These are phyloP conservation scores for Netelia virgata DNA, from an alignment of 2,888 invertebrate genomes.

Conservation along the genomic window DNA sequence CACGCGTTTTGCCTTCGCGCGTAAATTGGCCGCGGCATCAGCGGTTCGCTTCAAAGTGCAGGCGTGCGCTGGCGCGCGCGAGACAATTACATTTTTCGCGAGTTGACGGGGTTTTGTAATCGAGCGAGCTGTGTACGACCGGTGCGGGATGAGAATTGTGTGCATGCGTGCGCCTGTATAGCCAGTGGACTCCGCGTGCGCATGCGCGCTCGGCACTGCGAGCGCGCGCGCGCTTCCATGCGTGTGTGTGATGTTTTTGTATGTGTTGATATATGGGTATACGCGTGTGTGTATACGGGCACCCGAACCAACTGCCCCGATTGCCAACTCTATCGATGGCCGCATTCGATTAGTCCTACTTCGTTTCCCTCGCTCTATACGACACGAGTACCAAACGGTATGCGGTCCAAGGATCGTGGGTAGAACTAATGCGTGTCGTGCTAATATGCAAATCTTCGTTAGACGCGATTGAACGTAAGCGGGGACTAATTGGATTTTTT, in stretches of 20 bases:
- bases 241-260: neutral
- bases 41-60: conserved; percentile 58
- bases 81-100: conserved; percentile 63
- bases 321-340: conserved; percentile 49
- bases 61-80: neutral
- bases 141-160: too few relatives aligned
- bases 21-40: conserved; percentile 57
- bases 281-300: neutral
- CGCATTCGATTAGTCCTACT: conserved; percentile 30
- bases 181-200: neutral
- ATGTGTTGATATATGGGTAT: neutral
- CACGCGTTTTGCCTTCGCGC: conserved; percentile 63
- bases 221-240: neutral
- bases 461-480: neutral
- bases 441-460: neutral
- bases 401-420: conserved; percentile 8
- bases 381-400: neutral
- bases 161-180: neutral
- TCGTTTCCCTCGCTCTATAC: neutral
- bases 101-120: conserved; percentile 65
- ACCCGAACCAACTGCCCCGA: conserved; percentile 14
- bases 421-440: neutral
- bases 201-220: conserved; percentile 12
- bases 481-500: too few relatives aligned
- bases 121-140: neutral